These are phyloP conservation scores for Prionailurus viverrinus DNA, from an alignment of 2,113 vertebrate genomes.

Conservation along the genomic window DNA sequence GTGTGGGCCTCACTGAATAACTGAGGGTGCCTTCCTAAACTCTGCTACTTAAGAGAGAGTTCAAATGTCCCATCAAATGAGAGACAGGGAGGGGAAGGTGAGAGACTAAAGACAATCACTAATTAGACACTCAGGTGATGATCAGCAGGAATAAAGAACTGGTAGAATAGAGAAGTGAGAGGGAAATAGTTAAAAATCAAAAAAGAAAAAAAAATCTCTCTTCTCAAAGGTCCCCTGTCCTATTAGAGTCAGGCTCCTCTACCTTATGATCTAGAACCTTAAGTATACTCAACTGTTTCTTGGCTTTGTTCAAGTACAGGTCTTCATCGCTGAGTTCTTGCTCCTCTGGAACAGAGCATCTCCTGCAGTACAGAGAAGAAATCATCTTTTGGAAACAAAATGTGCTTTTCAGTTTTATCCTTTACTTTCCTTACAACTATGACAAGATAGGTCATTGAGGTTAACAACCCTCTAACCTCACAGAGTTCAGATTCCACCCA, in stretches of 20 bases:
- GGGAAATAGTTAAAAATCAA: slow-evolving; percentile 25
- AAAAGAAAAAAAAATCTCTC: not conserved
- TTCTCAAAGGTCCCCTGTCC: slow-evolving; percentile 28
- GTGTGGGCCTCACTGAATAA: slow-evolving; percentile 14
- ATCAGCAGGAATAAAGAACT: slow-evolving; percentile 51
- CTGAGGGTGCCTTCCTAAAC: not conserved
- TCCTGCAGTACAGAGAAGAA: slow-evolving; percentile 84
- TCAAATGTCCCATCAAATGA: not conserved
- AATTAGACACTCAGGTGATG: slow-evolving; percentile 40
- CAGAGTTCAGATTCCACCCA: not conserved
- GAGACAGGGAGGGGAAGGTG: not conserved
- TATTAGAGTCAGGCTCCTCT: not conserved
- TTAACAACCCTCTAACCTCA: not conserved
- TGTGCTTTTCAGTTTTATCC: not conserved
- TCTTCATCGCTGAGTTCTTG: slow-evolving; percentile 86
- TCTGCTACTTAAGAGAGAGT: slow-evolving; percentile 33
- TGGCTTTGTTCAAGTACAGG: slow-evolving; percentile 88
- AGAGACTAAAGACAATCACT: not conserved
- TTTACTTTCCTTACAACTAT: slow-evolving; percentile 33
- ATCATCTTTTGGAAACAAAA: slow-evolving; percentile 59
- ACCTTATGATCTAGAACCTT: slow-evolving; percentile 13
- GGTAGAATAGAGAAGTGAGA: not conserved
- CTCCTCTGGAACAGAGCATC: slow-evolving; percentile 89
- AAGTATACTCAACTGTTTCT: slow-evolving; percentile 88
- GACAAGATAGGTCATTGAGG: not conserved